Evolutionary conservation across 2,113 vertebrate species (phyloP), one percentile per base, ranked within the genome.

Genomic region (Dipodomys ordii): DNA sequence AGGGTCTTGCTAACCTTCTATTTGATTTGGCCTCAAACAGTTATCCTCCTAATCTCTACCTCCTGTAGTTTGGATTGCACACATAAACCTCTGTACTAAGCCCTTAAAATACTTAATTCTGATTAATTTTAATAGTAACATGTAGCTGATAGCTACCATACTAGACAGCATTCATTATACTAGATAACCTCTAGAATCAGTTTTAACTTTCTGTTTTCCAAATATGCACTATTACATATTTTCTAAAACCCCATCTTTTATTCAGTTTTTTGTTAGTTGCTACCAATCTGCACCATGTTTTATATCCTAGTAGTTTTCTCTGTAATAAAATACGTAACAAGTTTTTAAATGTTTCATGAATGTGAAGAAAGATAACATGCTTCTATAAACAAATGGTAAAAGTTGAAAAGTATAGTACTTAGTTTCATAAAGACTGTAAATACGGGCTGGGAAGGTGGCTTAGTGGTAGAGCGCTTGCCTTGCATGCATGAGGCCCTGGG

Each of bases 181-280:
- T 39, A 88, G 12, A 72, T 81, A 30, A 84, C 68, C 6, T 94
- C 15, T 68, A 39, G 39, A 3, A 67, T 30, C 32, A 32, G n/a
- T 79, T 87, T 87, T 68, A 83, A 92, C 78, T 90, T 39, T 87
- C 81, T n/a, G 35, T 82, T 35, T 74, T 79, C 62, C 49, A 78
- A 80, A 30, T 39, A 39, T 39, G 39, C 39, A 92, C 12, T 35
- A 74, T 49, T 79, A 79, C 7, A 49, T 68, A 72, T 90, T 90
- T 39, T 6, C 32, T 27, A 93, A 90, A 68, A 73, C 78, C 7
- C 28, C 1, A 53, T 49, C 72, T 86, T 92, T 82, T 39, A 53
- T 46, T 67, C 25, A 11, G 39, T 18, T 79, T 53, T 62, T 35
- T 82, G 23, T 77, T 94, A 6, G 83, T 87, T 80, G 78, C 23